These are phyloP conservation scores for Montipora foliosa DNA, from an alignment of 64 coral and sea anemone genomes.

Conservation along the genomic window DNA sequence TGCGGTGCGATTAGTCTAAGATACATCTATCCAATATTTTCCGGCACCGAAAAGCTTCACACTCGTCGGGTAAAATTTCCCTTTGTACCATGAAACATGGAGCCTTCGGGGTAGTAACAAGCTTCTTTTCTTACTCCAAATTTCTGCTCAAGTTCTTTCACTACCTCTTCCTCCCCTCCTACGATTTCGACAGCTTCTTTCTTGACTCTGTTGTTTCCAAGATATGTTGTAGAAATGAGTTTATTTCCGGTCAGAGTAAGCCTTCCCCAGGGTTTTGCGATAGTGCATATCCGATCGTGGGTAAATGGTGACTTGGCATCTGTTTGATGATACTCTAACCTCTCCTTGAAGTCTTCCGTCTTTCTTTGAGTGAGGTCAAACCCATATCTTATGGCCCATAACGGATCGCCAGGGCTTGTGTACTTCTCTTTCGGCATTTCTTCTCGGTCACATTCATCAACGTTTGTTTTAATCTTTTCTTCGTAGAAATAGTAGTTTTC, in stretches of 20 bases:
- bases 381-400: conserved; percentile 1
- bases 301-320: conserved; percentile 42
- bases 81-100: neutral
- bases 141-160: conserved; percentile 40
- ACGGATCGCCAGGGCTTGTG: neutral
- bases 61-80: no score
- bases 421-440: neutral
- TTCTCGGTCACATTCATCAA: conserved; percentile 35
- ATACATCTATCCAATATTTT: no score
- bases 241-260: conserved; percentile 7
- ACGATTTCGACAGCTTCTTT: conserved; percentile 10
- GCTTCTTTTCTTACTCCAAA: conserved; percentile 50
- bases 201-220: conserved; percentile 56
- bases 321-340: conserved; percentile 24
- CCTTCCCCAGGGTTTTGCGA: conserved; percentile 55
- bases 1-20: no score
- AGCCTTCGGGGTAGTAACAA: neutral
- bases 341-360: conserved; percentile 5
- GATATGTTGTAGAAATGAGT: conserved; percentile 31
- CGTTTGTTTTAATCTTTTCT: conserved; percentile 19
- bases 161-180: conserved; percentile 16
- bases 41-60: no score
- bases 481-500: conserved; percentile 28
- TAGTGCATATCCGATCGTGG: conserved; percentile 17
- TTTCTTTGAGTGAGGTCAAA: conserved; percentile 32